Evolutionary conservation across 2,888 invertebrate species (phyloP).

Genomic region (Neuroscelio doddi): DNA sequence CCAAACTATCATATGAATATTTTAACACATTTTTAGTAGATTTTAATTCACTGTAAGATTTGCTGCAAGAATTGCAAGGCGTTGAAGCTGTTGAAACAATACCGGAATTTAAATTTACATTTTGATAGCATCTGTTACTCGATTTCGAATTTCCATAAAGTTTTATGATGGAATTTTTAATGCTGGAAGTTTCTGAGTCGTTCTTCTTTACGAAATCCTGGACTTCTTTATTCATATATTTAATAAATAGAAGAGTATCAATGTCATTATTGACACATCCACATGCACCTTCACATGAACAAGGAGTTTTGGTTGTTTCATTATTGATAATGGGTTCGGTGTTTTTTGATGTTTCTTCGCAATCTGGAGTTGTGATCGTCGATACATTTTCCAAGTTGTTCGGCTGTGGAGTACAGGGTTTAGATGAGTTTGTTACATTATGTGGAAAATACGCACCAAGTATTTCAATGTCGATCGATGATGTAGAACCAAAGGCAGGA

Average conservation of each 20-base stretch:
- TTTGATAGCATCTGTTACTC: conserved; percentile 35
- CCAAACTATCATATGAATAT: conserved; percentile 56
- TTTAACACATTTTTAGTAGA: conserved; percentile 50
- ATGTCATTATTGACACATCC: conserved; percentile 53
- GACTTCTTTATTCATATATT: neutral
- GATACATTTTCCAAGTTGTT: conserved; percentile 59
- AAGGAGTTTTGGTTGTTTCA: conserved; percentile 27
- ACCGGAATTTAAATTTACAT: conserved; percentile 30
- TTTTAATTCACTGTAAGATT: conserved; percentile 24
- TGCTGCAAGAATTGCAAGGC: conserved; percentile 47
- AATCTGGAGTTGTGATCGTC: conserved; percentile 54
- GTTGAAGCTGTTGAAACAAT: conserved; percentile 50
- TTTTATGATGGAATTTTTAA: conserved; percentile 51
- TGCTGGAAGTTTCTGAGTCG: conserved; percentile 10
- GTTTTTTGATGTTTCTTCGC: conserved; percentile 47
- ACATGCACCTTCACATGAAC: conserved; percentile 65
- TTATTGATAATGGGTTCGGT: conserved; percentile 22
- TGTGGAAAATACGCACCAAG: conserved; percentile 63
- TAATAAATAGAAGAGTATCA: neutral
- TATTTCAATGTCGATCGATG: conserved; percentile 54
- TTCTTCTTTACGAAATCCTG: conserved; percentile 5
- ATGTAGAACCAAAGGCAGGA: conserved; percentile 29
- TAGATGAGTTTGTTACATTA: conserved; percentile 44
- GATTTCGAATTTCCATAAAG: conserved; percentile 48
- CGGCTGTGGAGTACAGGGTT: conserved; percentile 57